Evolutionary conservation across 2,113 vertebrate species (phyloP).

Genomic region (Noturus placidus): DNA sequence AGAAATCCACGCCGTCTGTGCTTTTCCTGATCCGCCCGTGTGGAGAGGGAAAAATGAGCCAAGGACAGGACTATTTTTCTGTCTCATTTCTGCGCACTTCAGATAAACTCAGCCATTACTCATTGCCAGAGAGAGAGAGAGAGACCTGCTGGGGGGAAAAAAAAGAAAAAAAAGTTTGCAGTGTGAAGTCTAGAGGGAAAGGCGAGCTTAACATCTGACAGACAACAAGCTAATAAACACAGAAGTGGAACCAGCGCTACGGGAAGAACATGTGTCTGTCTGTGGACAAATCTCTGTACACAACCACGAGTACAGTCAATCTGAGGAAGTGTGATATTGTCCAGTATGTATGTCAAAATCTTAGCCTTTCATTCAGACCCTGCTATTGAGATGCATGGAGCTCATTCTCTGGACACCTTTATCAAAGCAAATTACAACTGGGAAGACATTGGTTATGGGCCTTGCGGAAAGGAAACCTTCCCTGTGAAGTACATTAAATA

Average conservation of each 20-base stretch:
- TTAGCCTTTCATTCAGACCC: not conserved
- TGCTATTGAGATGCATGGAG: not conserved
- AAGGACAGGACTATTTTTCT: slow-evolving; percentile 47
- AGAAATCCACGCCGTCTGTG: slow-evolving; percentile 32
- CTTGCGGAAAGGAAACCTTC: not conserved
- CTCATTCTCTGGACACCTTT: not conserved
- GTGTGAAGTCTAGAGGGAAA: slow-evolving; percentile 38
- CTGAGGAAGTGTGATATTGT: not conserved
- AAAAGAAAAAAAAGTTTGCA: slow-evolving; percentile 18
- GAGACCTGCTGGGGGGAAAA: slow-evolving; percentile 24
- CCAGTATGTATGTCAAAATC: not conserved
- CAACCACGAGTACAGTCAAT: not conserved
- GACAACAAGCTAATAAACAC: slow-evolving; percentile 31
- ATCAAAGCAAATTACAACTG: not conserved
- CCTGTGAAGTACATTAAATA: not conserved
- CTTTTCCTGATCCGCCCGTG: slow-evolving; percentile 16
- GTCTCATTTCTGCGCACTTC: slow-evolving; percentile 46
- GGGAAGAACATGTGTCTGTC: not conserved
- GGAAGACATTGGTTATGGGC: not conserved
- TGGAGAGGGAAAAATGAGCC: slow-evolving; percentile 30
- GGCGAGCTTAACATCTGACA: slow-evolving; percentile 9
- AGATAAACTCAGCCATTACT: slow-evolving; percentile 49
- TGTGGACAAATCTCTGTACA: not conserved
- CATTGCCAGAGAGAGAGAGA: slow-evolving; percentile 25
- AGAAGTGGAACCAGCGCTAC: not conserved